Base-by-base conservation (phyloP, 2,797 vertebrate genomes). In the Manis javanica region DNA sequence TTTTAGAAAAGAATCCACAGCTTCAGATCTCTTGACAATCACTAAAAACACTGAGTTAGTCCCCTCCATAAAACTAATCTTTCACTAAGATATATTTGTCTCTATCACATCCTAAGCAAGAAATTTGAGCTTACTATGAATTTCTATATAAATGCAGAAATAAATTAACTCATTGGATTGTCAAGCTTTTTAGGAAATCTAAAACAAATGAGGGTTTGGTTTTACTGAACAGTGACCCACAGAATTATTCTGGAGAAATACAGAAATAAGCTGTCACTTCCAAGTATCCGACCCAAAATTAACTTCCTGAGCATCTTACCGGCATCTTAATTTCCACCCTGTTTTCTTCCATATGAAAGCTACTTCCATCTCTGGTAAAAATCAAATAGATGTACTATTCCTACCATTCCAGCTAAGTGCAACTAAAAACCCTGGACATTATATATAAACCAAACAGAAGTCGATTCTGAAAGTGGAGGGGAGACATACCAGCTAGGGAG, bases 131-230 rank as follows among this genome's bases (percentile, higher is more conserved):
- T 83, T 71, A 91, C 14, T 39, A 93, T 55, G 10, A 72, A 84
- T 90, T 64, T 84, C 93, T 79, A 72, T 16, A 63, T 46, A 90
- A 87, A 87, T 82, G 19, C 61, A 94, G 66, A 89, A 75, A 93
- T 72, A 87, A 91, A 82, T 69, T 75, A 95, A 63, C 64, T 71
- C 19, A 79, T 11, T 79, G 64, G 21, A 74, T 31, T 61, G 57
- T 63, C 63, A 84, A 78, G 21, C 39, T 51, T 94, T 55, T 77
- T 96, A 83, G 46, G 24, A 92, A 29, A 90, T 29, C 61, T 78
- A 61, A 92, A 94, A 90, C 57, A 39, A 87, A 64, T 71, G 64
- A 77, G 49, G 18, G 21, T 83, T 53, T 97, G 82, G 69, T 90
- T 92, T 86, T 83, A 92, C 10, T 88, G 14, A 79, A 91, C 31